A percentile compares a stretch with the other conserved stretches of the same genome.
These are phyloP conservation scores for Catharus ustulatus DNA, from an alignment of 2,797 vertebrate genomes.

Conservation along the genomic window DNA sequence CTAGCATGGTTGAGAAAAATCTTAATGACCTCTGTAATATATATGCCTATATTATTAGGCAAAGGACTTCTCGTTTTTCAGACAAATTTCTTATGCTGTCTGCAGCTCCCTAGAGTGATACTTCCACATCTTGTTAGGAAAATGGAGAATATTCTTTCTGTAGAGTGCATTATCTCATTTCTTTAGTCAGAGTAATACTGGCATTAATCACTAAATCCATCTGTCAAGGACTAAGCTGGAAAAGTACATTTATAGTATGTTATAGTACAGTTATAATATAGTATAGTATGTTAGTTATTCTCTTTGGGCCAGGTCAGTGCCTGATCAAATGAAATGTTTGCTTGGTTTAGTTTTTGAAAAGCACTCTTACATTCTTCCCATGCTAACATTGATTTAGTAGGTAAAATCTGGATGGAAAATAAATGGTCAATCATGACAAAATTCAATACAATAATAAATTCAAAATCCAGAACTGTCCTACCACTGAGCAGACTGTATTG, in stretches of 20 bases:
- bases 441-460: background rate
- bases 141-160: background rate
- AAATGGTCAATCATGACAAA: background rate
- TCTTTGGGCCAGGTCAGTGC: background rate
- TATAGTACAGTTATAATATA: background rate
- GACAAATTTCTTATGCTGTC: background rate
- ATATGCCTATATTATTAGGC: background rate
- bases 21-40: background rate
- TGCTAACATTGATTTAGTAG: background rate
- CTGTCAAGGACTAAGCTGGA: background rate
- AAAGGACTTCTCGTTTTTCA: background rate
- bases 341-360: background rate
- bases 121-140: background rate
- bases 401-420: constrained; percentile 1
- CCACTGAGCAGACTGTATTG: background rate
- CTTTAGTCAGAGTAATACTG: background rate
- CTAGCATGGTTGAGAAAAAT: background rate
- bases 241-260: background rate
- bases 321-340: background rate
- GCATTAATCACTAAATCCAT: background rate
- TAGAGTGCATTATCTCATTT: background rate
- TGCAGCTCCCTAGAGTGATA: background rate
- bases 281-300: background rate
- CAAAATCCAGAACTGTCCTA: background rate
- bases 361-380: background rate